Conservation (phyloP, 2,888 invertebrate genomes). For the Ormyrus thymus region DNA sequence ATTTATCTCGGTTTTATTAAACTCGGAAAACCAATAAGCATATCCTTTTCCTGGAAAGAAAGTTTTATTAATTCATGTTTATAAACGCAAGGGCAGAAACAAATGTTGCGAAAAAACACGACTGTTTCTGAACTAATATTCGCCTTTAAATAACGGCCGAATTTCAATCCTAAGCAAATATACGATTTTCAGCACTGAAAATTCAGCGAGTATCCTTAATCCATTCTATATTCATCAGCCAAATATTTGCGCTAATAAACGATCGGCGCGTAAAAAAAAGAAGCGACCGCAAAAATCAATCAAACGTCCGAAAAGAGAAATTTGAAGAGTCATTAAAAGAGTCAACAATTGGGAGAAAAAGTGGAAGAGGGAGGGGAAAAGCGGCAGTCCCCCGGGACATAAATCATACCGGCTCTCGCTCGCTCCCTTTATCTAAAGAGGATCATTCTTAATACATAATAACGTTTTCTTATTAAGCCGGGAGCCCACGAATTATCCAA, state of each 20-base stretch:
- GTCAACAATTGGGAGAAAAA: constrained; percentile 29
- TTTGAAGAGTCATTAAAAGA: constrained; percentile 41
- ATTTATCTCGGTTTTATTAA: not conserved
- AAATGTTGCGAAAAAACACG: too few species aligned
- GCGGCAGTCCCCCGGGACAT: constrained; percentile 40
- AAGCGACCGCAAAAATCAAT: constrained; percentile 34
- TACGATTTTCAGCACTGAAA: not conserved
- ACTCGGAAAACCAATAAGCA: too few species aligned
- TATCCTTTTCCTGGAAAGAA: too few species aligned
- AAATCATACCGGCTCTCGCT: constrained; percentile 53
- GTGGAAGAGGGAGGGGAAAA: not conserved
- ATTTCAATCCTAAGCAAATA: too few species aligned
- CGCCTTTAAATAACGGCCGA: too few species aligned
- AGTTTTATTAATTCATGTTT: too few species aligned
- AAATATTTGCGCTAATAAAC: constrained; percentile 41
- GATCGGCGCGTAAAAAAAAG: constrained; percentile 18
- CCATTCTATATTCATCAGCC: constrained; percentile 36
- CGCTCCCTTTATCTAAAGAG: constrained; percentile 57
- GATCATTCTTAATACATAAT: constrained; percentile 60
- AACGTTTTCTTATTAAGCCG: constrained; percentile 59
- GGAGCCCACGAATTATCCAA: constrained; percentile 54
- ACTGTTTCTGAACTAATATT: too few species aligned
- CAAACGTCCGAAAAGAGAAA: constrained; percentile 7
- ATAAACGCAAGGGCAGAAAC: too few species aligned
- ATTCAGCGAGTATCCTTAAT: not conserved